Conservation (phyloP, 30 jellyfish, hydroid and myxozoan species). For the Morbakka virulenta region DNA sequence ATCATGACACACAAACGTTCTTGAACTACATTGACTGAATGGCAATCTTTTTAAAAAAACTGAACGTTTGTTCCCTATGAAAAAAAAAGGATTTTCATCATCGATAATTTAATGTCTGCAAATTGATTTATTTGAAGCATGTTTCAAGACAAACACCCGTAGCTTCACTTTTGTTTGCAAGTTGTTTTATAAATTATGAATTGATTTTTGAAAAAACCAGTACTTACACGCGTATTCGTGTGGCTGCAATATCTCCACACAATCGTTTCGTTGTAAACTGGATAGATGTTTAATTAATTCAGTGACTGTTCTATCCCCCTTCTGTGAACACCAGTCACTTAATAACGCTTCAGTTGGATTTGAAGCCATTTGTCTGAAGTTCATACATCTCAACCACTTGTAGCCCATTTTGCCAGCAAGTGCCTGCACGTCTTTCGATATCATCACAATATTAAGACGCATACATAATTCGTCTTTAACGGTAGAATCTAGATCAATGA, state of each 20-base stretch:
- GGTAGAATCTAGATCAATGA: conserved; percentile 37
- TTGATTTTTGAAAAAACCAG: no score
- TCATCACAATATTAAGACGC: conserved; percentile 52
- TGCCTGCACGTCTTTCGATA: conserved; percentile 47
- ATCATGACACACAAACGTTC: no score
- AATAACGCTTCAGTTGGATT: conserved; percentile 68
- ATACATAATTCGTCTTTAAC: conserved; percentile 27
- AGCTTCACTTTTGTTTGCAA: no score
- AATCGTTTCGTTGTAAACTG: conserved; percentile 23
- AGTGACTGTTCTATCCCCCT: conserved; percentile 18
- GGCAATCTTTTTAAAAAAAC: no score
- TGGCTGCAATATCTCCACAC: conserved; percentile 10
- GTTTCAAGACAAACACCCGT: no score
- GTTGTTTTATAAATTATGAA: no score
- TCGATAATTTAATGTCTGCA: no score
- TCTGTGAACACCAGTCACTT: conserved; percentile 56
- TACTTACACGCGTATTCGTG: conserved; percentile 37
- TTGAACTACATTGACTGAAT: no score
- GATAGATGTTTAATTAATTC: not conserved
- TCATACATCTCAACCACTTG: conserved; percentile 5
- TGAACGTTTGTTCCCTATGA: no score
- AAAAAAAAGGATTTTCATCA: no score
- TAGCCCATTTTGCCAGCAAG: conserved; percentile 61
- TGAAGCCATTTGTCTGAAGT: conserved; percentile 18
- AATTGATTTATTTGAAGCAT: no score